Conservation (phyloP, 2,797 vertebrate genomes). For the Enteromius radiatus region DNA sequence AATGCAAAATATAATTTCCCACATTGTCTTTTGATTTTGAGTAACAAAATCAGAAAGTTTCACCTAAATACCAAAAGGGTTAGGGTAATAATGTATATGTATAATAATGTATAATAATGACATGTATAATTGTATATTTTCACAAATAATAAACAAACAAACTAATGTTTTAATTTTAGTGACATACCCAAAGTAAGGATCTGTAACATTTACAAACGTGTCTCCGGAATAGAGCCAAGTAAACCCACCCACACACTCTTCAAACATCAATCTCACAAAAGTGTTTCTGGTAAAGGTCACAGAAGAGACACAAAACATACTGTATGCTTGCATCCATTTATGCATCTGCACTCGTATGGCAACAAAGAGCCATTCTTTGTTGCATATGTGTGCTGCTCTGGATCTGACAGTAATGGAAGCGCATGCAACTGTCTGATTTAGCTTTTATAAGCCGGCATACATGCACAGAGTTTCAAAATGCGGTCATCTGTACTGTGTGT, state of each 20-base stretch:
- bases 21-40: background rate
- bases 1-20: background rate
- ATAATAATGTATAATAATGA: too few species aligned
- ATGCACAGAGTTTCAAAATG: conserved; percentile 28
- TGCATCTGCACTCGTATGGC: conserved; percentile 40
- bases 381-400: conserved; percentile 32
- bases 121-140: background rate
- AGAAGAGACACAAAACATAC: conserved; percentile 19
- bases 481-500: conserved; percentile 32
- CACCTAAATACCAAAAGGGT: background rate
- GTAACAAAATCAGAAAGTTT: background rate
- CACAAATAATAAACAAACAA: background rate
- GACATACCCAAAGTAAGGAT: background rate
- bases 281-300: conserved; percentile 48
- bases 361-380: conserved; percentile 33
- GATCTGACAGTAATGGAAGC: conserved; percentile 41
- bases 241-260: conserved; percentile 12
- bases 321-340: conserved; percentile 31
- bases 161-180: background rate
- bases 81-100: too few species aligned
- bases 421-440: conserved; percentile 36
- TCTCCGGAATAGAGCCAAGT: background rate
- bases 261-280: conserved; percentile 35
- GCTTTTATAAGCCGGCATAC: conserved; percentile 38
- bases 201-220: background rate